These are phyloP conservation scores for Orthosia cruda DNA, from an alignment of 2,888 invertebrate species.

Conservation along the genomic window DNA sequence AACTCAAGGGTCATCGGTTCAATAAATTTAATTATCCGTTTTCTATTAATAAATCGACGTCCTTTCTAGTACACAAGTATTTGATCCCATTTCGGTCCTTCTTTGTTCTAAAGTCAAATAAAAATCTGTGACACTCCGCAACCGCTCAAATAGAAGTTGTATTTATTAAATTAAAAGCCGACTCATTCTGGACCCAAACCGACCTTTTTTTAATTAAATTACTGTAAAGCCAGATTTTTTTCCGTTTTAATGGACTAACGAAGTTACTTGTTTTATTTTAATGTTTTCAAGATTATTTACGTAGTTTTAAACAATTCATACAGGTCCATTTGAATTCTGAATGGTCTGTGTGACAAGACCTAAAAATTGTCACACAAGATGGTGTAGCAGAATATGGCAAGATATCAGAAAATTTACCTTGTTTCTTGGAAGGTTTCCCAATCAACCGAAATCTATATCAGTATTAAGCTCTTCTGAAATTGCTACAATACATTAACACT, in stretches of 20 bases:
- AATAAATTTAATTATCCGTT: neutral
- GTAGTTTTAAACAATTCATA: neutral
- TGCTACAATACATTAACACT: neutral
- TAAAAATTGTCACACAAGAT: neutral
- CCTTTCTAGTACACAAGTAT: conserved; percentile 33
- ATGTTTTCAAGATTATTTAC: neutral
- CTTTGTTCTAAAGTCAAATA: conserved; percentile 2
- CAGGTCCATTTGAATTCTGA: no score
- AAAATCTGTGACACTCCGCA: conserved; percentile 12
- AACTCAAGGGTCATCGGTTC: neutral
- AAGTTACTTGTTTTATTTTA: neutral
- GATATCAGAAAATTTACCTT: neutral
- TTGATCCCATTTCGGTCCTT: neutral
- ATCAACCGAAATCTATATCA: neutral
- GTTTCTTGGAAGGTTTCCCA: neutral
- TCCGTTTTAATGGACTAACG: neutral
- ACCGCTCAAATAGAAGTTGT: conserved; percentile 14
- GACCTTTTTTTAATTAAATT: conserved; percentile 48
- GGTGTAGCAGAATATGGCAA: neutral
- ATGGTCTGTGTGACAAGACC: neutral
- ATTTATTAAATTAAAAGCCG: conserved; percentile 43
- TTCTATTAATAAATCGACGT: neutral
- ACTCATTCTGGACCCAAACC: conserved; percentile 16
- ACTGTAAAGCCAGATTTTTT: conserved; percentile 15
- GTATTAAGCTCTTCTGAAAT: neutral